Percentiles rank a stretch among this genome's conserved stretches.
phyloP scores from a whole-genome alignment of 2,888 invertebrate species.

The Eucera pruinosa region DNA sequence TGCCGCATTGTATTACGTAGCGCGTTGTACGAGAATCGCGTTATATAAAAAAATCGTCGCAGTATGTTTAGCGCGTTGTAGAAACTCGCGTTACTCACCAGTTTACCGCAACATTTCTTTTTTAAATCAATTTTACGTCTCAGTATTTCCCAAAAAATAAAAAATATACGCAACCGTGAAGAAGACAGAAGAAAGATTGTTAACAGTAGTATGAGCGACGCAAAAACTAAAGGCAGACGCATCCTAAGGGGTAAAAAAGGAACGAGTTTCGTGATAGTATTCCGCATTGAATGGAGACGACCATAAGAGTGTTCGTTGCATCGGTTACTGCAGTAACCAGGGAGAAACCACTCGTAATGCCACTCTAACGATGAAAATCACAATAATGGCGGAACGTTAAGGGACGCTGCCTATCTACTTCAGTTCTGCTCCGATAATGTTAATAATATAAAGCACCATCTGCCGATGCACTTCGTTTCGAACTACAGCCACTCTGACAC shows the following conservation, averaged over 20 bases:
- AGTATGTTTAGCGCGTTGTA: too few relatives aligned
- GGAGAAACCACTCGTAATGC: conserved; percentile 35
- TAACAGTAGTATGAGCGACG: not conserved
- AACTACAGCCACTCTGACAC: not conserved
- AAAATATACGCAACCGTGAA: too few relatives aligned
- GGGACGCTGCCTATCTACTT: conserved; percentile 23
- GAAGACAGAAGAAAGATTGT: not conserved
- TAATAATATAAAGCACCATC: conserved; percentile 29
- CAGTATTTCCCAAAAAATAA: too few relatives aligned
- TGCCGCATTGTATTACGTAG: too few relatives aligned
- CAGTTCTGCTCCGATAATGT: conserved; percentile 1
- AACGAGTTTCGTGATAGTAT: conserved; percentile 9
- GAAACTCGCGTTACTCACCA: too few relatives aligned
- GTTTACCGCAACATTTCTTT: too few relatives aligned
- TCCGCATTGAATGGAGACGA: conserved; percentile 4
- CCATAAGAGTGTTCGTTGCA: conserved; percentile 14
- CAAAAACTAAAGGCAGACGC: conserved; percentile 7
- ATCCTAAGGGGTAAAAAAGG: not conserved
- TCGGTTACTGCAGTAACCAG: conserved; percentile 22
- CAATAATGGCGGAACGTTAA: conserved; percentile 32
- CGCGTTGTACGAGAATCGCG: too few relatives aligned
- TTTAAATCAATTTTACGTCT: too few relatives aligned
- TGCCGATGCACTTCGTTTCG: conserved; percentile 4
- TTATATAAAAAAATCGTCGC: too few relatives aligned
- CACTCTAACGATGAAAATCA: conserved; percentile 38